A percentile compares a stretch with the other conserved stretches of the same genome.
phyloP scores from a whole-genome alignment of 2,113 vertebrate species.

The Opisthocomus hoazin region DNA sequence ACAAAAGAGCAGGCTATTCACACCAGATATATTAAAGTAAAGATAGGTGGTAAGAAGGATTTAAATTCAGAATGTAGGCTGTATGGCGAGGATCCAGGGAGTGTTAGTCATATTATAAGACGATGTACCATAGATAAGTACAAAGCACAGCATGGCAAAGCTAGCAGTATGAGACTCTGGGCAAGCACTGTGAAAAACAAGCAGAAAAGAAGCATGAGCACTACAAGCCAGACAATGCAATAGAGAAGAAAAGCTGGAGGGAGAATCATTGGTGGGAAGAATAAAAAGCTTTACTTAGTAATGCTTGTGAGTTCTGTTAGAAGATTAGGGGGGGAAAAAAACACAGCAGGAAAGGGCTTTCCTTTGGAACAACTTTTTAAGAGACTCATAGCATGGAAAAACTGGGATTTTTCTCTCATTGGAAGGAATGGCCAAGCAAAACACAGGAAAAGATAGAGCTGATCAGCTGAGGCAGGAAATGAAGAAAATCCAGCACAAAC shows the following conservation, averaged over 20 bases:
- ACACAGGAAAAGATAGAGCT: background rate
- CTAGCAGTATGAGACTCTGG: background rate
- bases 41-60: background rate
- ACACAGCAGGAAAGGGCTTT: background rate
- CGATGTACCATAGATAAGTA: background rate
- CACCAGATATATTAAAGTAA: background rate
- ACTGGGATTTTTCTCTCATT: background rate
- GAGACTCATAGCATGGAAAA: background rate
- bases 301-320: background rate
- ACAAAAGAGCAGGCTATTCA: constrained; percentile 1
- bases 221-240: background rate
- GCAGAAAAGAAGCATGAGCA: background rate
- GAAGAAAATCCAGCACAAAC: background rate
- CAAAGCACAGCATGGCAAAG: constrained; percentile 22
- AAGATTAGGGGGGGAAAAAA: background rate
- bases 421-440: background rate
- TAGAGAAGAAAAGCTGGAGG: constrained; percentile 8
- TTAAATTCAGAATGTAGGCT: constrained; percentile 16
- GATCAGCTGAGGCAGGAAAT: background rate
- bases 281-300: constrained; percentile 10
- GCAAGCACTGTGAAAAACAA: constrained; percentile 29
- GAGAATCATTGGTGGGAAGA: background rate
- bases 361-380: background rate
- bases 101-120: background rate
- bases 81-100: background rate